These are phyloP conservation scores for Paguma larvata DNA, from an alignment of 2,797 vertebrate genomes.

Conservation along the genomic window DNA sequence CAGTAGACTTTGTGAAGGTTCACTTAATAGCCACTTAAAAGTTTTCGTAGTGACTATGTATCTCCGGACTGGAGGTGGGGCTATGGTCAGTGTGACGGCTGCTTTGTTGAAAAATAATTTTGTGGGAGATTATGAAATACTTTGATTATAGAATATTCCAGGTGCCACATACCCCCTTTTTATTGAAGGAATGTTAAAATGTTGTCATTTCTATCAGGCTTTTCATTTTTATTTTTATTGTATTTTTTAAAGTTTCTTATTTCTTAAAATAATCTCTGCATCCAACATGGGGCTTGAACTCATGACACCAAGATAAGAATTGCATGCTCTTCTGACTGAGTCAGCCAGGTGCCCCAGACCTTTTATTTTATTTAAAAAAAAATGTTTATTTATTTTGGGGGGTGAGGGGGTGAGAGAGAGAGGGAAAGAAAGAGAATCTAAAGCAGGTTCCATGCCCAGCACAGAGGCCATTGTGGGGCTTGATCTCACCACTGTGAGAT, in stretches of 20 bases:
- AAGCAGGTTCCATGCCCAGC: too few relatives aligned
- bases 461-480: too few relatives aligned
- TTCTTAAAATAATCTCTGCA: neutral
- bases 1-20: neutral
- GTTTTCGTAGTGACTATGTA: neutral
- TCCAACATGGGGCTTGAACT: neutral
- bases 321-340: too few relatives aligned
- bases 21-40: neutral
- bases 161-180: neutral
- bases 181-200: slow-evolving; percentile 32
- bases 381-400: too few relatives aligned
- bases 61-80: neutral
- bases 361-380: too few relatives aligned
- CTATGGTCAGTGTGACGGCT: neutral
- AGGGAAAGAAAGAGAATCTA: too few relatives aligned
- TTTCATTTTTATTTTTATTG: neutral
- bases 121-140: slow-evolving; percentile 14
- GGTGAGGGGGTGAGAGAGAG: too few relatives aligned
- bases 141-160: neutral
- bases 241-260: neutral
- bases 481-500: too few relatives aligned
- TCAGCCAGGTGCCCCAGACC: too few relatives aligned
- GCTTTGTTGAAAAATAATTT: slow-evolving; percentile 9
- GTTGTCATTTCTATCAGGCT: slow-evolving; percentile 7
- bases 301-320: too few relatives aligned